A percentile compares a stretch with the other conserved stretches of the same genome.
Conservation (phyloP, 2,888 invertebrate species). For the Rhaphigaster nebulosa region DNA sequence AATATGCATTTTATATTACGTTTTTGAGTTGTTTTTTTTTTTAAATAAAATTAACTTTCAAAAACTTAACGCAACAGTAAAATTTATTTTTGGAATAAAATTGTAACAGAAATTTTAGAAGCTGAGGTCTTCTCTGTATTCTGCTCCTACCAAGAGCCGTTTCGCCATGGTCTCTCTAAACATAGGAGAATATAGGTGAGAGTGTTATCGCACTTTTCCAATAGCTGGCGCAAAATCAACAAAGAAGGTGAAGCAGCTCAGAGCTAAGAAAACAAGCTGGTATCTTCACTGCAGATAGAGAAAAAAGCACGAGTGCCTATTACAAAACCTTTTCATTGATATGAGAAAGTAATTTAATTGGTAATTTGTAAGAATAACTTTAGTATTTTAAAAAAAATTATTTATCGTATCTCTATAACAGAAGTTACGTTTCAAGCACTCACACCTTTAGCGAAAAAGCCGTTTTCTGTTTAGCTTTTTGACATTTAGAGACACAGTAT, state of each 20-base stretch:
- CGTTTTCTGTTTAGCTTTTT: neutral
- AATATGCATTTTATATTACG: too few relatives aligned
- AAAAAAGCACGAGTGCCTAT: neutral
- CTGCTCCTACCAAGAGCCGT: neutral
- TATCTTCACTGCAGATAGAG: neutral
- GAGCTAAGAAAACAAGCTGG: neutral
- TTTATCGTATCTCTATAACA: neutral
- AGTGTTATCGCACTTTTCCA: conserved; percentile 23
- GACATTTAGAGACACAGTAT: conserved; percentile 2
- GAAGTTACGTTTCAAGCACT: neutral
- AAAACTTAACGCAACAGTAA: neutral
- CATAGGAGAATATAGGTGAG: neutral
- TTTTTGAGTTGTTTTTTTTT: too few relatives aligned
- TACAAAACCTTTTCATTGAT: neutral
- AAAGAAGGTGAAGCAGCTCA: neutral
- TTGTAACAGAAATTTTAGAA: neutral
- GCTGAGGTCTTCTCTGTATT: neutral
- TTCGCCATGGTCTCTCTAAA: conserved; percentile 3
- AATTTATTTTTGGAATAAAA: neutral
- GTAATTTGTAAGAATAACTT: neutral
- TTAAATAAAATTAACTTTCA: too few relatives aligned
- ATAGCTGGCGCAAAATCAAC: conserved; percentile 25
- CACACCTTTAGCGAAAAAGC: neutral
- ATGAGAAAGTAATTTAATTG: neutral
- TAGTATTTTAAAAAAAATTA: neutral